Evolutionary conservation across 2,888 invertebrate species (phyloP), one percentile per base, ranked within the genome.

Genomic region (Antheraea assamensis): DNA sequence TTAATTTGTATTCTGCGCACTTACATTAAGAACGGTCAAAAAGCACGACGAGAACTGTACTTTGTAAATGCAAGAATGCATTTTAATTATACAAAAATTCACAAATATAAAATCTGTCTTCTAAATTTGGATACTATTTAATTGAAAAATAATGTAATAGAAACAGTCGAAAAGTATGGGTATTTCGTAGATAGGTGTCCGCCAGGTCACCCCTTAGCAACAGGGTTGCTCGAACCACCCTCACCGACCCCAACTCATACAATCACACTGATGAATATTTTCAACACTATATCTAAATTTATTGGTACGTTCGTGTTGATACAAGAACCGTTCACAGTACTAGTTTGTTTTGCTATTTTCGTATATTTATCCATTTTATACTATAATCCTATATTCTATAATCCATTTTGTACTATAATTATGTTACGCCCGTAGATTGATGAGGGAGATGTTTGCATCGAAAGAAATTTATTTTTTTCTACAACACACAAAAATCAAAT

Each of bases 191-290:
- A 64, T 52, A 72, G 71, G 73, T 71, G 66, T 72, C 24, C 72
- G 86, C 78, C 73, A 77, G 75, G 80, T 75, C 76, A 85, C 88
- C 90, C 87, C 86, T 79, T 90, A 83, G 91, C 90, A 91, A 91
- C 92, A 89, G 86, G 79, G 84, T 84, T 88, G 89, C 86, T 87
- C 85, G 87, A 85, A 77, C 79, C 84, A 80, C 83, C 87, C 82
- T 84, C 84, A 82, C 84, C 84, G 80, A 80, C 81, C 81, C 81
- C 78, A 21, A 35, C 78, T 83, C 84, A 85, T 88, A 91, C 91
- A 91, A 90, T 90, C 91, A 87, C 84, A 87, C 89, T 88, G 90
- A 92, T 92, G 91, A 92, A 92, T 92, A 92, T 90, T 87, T 89
- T 87, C 88, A 85, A 88, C 88, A 86, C 85, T 83, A 85, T 78